Evolutionary conservation across 2,113 vertebrate species (phyloP).

Genomic region (Pseudorectes ferrugineus): DNA sequence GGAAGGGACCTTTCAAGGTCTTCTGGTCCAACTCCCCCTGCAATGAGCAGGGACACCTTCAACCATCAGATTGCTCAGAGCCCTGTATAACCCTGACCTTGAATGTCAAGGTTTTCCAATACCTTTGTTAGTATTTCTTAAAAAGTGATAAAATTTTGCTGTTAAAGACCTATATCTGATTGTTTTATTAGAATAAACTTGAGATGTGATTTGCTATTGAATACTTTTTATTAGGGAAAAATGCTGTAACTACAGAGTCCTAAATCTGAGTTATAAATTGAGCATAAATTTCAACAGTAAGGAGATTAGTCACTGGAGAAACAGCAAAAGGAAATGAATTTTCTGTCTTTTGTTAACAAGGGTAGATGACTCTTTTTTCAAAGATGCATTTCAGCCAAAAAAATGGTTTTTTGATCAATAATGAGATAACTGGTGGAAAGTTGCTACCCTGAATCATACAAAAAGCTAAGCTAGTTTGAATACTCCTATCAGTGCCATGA

Average conservation of each 20-base stretch:
- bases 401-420: not conserved
- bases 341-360: not conserved
- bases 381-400: not conserved
- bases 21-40: not conserved
- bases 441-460: not conserved
- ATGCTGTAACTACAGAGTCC: not conserved
- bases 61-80: not conserved
- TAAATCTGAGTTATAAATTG: not conserved
- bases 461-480: not conserved
- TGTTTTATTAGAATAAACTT: not conserved
- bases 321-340: not conserved
- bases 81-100: not conserved
- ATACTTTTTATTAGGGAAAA: not conserved
- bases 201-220: not conserved
- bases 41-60: not conserved
- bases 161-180: not conserved
- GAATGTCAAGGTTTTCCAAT: not conserved
- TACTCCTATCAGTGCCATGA: conserved; percentile 15
- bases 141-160: not conserved
- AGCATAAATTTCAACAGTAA: not conserved
- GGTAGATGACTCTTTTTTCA: not conserved
- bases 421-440: not conserved
- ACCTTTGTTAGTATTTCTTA: not conserved
- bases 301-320: not conserved
- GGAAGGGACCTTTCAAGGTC: not conserved